These are phyloP conservation scores for Phrynosoma blainvillii DNA, from an alignment of 2,113 vertebrate genomes.

Conservation along the genomic window DNA sequence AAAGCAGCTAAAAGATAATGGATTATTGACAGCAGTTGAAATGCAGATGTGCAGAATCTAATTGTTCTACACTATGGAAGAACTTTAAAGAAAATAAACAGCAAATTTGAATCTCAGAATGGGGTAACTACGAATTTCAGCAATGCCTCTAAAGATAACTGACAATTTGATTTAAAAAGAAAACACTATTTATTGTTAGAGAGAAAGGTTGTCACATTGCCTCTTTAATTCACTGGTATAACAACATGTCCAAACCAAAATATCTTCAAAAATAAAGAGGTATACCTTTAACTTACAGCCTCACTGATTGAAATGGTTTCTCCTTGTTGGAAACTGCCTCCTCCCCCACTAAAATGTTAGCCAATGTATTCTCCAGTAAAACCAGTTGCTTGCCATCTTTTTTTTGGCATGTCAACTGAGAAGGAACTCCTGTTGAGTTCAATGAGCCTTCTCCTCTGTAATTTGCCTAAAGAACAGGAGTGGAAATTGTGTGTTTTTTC, in stretches of 20 bases:
- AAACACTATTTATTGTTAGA: neutral
- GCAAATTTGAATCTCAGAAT: neutral
- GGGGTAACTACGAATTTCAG: neutral
- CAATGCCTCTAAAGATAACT: neutral
- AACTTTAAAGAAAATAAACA: too few species aligned
- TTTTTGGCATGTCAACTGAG: neutral
- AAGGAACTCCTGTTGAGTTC: neutral
- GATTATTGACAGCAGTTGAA: neutral
- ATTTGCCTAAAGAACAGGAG: too few species aligned
- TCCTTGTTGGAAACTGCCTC: neutral
- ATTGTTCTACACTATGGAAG: neutral
- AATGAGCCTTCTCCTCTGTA: too few species aligned
- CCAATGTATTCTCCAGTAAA: neutral
- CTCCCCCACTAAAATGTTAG: neutral
- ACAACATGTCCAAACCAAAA: neutral
- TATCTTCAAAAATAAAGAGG: neutral
- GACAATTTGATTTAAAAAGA: neutral
- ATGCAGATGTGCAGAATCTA: neutral
- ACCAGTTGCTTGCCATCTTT: neutral
- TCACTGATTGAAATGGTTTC: neutral
- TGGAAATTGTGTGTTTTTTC: too few species aligned
- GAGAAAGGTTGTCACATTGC: neutral
- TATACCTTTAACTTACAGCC: neutral
- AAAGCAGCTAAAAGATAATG: neutral
- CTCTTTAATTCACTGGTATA: neutral